phyloP scores from a whole-genome alignment of 2,888 invertebrate genomes.

The Ischnura elegans region DNA sequence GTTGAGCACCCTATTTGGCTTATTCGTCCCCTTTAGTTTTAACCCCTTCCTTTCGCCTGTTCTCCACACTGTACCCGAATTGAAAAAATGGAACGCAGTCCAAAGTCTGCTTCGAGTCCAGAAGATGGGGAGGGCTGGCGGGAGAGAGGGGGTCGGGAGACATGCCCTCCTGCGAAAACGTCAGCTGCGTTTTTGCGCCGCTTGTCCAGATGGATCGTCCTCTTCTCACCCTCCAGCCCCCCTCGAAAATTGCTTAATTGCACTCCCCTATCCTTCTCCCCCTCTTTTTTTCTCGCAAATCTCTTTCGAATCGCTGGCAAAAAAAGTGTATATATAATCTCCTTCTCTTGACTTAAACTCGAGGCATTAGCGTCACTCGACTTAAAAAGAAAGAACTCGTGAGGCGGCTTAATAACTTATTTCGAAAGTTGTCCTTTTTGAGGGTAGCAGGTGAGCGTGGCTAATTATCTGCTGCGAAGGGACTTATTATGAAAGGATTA shows the following conservation, averaged over 20 bases:
- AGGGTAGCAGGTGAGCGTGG: background rate
- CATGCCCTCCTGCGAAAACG: background rate
- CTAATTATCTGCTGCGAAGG: background rate
- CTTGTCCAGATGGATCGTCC: slow-evolving; percentile 25
- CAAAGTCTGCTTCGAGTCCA: background rate
- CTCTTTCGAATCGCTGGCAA: slow-evolving; percentile 2
- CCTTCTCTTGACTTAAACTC: background rate
- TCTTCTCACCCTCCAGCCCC: background rate
- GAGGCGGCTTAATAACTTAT: background rate
- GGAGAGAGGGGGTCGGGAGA: background rate
- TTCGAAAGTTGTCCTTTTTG: background rate
- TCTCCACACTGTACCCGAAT: background rate
- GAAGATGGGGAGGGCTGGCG: background rate
- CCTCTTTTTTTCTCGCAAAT: slow-evolving; percentile 8
- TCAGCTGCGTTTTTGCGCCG: slow-evolving; percentile 26
- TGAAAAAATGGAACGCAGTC: background rate
- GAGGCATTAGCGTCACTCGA: background rate
- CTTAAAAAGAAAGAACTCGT: background rate
- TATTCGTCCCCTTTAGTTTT: no score
- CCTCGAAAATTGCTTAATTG: slow-evolving; percentile 27
- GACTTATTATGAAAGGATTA: background rate
- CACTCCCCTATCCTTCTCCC: background rate
- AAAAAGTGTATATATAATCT: slow-evolving; percentile 22
- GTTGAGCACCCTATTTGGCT: no score
- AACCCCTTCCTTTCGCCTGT: background rate